Evolutionary conservation across 2,888 invertebrate species (phyloP), one percentile per base, ranked within the genome.

Genomic region (Trichogramma evanescens): DNA sequence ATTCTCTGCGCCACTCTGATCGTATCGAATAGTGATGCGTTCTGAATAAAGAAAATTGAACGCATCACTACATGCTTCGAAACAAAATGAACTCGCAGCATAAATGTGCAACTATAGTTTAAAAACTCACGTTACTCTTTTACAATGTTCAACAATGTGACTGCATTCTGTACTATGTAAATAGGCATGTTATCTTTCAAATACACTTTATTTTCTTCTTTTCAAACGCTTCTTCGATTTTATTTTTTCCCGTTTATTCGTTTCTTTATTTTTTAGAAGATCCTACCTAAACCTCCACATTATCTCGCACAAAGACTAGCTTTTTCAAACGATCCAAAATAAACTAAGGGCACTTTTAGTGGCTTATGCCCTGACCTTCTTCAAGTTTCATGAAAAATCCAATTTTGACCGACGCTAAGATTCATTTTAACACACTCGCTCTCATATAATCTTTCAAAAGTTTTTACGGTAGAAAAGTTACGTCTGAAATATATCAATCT

Each of bases 351-450:
- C 75, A 75, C 75, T 75, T 75, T 74, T 70, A 74, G 70, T 75
- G 74, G 75, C 75, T 69, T 70, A 74, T 74, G 74, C 75, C 74
- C 75, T 72, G 72, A 68, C 70, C 70, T 74, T 74, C 71, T 72
- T 71, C 72, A 69, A 74, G 70, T 71, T 69, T 74, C 72, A 71
- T 82, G 83, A 83, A 84, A 84, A 83, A 83, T 83, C 80, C 82
- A 82, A 82, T 81, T 82, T 82, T 82, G 82, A 82, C 80, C 80
- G 81, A 83, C 82, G 67, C 71, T 72, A 70, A 82, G 82, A 82
- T 82, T 83, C 81, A 81, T 81, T 81, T 80, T 73, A 79, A 81
- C 80, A 82, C 81, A 82, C 26, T 82, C 81, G 82, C 83, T 83
- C 81, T 81, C 82, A 81, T 26, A 26, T 26, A 80, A 74, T 72